Conservation (phyloP, 2,797 vertebrate genomes). For the Phyllotis vaccarum region DNA sequence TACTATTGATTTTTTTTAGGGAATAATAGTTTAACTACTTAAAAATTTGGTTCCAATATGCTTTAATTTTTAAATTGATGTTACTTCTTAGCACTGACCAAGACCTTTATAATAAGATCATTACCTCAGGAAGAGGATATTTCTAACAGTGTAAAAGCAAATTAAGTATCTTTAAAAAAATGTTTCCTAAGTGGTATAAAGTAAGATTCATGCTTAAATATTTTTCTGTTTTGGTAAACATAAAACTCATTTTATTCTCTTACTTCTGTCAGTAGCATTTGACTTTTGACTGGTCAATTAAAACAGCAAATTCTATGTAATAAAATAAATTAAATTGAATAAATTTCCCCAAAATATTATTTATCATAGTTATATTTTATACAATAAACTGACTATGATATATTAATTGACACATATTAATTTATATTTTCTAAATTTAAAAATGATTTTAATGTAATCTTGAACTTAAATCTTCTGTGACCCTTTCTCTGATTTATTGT, state of each 20-base stretch:
- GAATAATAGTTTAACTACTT: neutral
- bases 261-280: neutral
- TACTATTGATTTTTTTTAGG: neutral
- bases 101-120: neutral
- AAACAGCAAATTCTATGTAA: neutral
- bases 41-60: neutral
- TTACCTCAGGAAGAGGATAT: neutral
- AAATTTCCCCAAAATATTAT: neutral
- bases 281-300: neutral
- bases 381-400: neutral
- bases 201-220: neutral
- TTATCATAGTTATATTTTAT: neutral
- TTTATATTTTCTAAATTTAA: neutral
- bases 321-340: neutral
- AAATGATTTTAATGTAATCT: neutral
- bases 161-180: neutral
- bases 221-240: neutral
- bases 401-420: too few relatives aligned
- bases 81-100: neutral
- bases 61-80: neutral
- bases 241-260: neutral
- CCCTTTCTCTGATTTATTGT: neutral
- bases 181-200: neutral
- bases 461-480: neutral
- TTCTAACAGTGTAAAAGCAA: neutral